Conservation (phyloP, 2,113 vertebrate species). For the Apeltes quadracus region DNA sequence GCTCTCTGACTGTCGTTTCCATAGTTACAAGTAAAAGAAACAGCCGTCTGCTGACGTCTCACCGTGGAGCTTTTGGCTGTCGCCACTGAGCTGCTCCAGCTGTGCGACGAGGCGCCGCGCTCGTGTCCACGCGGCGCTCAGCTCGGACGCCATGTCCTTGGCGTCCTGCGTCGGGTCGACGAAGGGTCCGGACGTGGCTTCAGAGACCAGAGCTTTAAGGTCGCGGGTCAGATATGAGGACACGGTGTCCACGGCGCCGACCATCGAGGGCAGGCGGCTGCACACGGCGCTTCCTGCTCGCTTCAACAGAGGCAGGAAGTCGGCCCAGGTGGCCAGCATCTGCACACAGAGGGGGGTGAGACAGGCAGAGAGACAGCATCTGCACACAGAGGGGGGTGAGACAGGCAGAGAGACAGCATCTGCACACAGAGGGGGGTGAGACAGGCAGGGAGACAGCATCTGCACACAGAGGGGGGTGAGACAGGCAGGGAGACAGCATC, state of each 20-base stretch:
- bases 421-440: too few relatives aligned
- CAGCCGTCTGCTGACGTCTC: neutral
- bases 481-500: too few relatives aligned
- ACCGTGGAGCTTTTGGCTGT: conserved; percentile 78
- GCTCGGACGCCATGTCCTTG: conserved; percentile 64
- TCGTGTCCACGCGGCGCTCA: conserved; percentile 63
- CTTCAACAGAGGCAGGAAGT: conserved; percentile 75
- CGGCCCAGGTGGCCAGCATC: conserved; percentile 80
- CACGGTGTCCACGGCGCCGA: conserved; percentile 72
- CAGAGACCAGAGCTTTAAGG: conserved; percentile 66
- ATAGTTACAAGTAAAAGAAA: neutral
- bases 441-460: too few relatives aligned
- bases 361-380: too few relatives aligned
- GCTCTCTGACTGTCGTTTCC: neutral
- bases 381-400: too few relatives aligned
- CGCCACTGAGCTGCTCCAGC: conserved; percentile 71
- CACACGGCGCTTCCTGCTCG: conserved; percentile 74
- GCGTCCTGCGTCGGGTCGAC: conserved; percentile 80
- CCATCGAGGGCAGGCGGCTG: conserved; percentile 63
- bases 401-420: too few relatives aligned
- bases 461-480: too few relatives aligned
- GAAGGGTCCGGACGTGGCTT: conserved; percentile 72
- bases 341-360: too few relatives aligned
- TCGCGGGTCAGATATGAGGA: conserved; percentile 65
- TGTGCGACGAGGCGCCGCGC: conserved; percentile 44